Base-by-base conservation (phyloP, 2,888 invertebrate genomes). In the Alloscopus bannaensis region DNA sequence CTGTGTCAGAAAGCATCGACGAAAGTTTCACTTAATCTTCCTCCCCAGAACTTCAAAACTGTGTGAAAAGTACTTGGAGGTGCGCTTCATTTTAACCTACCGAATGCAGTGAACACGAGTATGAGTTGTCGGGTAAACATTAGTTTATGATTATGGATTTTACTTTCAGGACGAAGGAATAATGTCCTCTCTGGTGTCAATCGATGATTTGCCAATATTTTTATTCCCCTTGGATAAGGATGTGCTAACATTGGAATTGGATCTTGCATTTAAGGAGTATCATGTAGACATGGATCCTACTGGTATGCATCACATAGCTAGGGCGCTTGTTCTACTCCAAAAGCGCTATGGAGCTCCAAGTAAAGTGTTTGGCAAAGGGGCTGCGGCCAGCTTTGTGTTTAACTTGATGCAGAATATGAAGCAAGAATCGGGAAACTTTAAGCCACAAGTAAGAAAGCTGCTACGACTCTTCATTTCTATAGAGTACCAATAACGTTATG, bases 151-250 rank as follows among this genome's bases (percentile, higher is more conserved):
- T 64, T n/a, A n/a, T n/a, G n/a, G n/a, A n/a, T n/a, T n/a, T n/a
- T n/a, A n/a, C n/a, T 57, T 64, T 40, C 18, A 94, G 88, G 93
- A 95, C 87, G 91, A 93, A 84, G 95, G 95, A 0, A 95, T 97
- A 1, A 91, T 92, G 84, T 93, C 93, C 1, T 94, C 92, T 86
- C 92, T 97, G 69, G 91, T 92, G 0, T 90, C 93, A 20, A 91
- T 95, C 31, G 94, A 95, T 86, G 96, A 97, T 89, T 94, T 97
- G 86, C 91, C 93, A 78, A 94, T 97, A 88, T 94, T 96, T 86
- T 91, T 98, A 52, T 95, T 95, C 87, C 97, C 97, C 0, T 92
- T 98, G 86, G 98, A 98, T 87, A 93, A 92, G 87, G 98, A 98
- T 89, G 91, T 98, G 11, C 91, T 98, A 86, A 97, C 98, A 0